Evolutionary conservation across 2,888 invertebrate species (phyloP), one percentile per base, ranked within the genome.

Genomic region (Clusia tigrina): DNA sequence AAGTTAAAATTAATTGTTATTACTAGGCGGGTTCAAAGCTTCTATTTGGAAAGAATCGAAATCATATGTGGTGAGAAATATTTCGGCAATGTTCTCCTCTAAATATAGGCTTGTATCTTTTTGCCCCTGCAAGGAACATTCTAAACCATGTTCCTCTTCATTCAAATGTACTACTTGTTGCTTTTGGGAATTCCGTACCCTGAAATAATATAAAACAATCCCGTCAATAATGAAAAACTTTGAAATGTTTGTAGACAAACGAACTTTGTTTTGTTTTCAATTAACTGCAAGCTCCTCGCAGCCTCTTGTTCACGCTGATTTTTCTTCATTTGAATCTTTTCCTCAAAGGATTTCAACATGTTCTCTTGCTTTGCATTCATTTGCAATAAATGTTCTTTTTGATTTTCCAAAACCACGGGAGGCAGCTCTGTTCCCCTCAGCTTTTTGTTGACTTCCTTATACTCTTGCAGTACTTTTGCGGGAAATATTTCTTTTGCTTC

Each of bases 401-500:
- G 22, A 26, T 65, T 20, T 10, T 60, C 38, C n/a, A n/a, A n/a
- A n/a, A n/a, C n/a, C n/a, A n/a, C n/a, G n/a, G n/a, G n/a, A n/a
- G n/a, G n/a, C n/a, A n/a, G n/a, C n/a, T n/a, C n/a, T 9, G 48
- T 22, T 10, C 60, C 22, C 6, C 60, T 51, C 9, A 66, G 22
- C 17, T 62, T 61, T 46, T 63, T 62, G 1, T 63, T 51, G 2
- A 57, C 60, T 17, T 74, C 69, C 23, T 69, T 70, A 10, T 69
- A 65, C 0, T 69, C 63, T 6, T 60, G 64, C 1, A 78, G 18
- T 2, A 67, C 2, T 2, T 64, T 59, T 0, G 64, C 26, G 0
- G 74, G 69, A 6, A 79, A 23, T 3, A 71, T 63, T 5, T 73
- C 68, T 3, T 61, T 24, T 0, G 67, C 42, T 17, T 69, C 67